Conservation (phyloP, 1,140 invertebrate species). For the Brachystomella parvula region DNA sequence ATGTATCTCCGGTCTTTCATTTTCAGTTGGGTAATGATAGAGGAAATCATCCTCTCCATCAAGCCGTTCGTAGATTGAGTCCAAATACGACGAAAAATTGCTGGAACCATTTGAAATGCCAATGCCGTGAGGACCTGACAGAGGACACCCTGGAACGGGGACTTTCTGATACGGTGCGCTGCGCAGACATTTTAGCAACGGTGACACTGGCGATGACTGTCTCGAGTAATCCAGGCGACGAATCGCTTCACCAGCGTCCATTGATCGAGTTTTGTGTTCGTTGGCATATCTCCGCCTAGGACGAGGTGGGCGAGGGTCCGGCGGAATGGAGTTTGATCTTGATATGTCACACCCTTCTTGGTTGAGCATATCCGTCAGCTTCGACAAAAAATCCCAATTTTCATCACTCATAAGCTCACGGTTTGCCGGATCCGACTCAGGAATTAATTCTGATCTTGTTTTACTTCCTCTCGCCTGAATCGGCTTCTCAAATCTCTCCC, state of each 20-base stretch:
- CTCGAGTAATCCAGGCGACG: neutral
- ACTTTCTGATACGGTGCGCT: no score
- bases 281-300: slow-evolving; percentile 25
- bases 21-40: neutral
- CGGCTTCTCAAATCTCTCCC: neutral
- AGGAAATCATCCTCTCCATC: neutral
- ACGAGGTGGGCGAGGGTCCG: slow-evolving; percentile 26
- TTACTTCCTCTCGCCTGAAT: slow-evolving; percentile 3
- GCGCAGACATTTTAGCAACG: no score
- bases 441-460: neutral
- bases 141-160: no score
- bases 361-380: slow-evolving; percentile 32
- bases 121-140: neutral
- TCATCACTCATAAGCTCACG: neutral
- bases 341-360: neutral
- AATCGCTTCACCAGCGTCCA: slow-evolving; percentile 20
- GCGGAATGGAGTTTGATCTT: neutral
- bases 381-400: slow-evolving; percentile 36
- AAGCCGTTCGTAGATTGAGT: slow-evolving; percentile 36
- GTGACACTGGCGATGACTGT: neutral
- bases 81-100: slow-evolving; percentile 30
- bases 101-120: neutral
- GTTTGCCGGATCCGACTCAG: neutral
- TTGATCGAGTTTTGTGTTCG: slow-evolving; percentile 28
- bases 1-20: no score